Conservation (phyloP, 1,140 invertebrate genomes). For the Amyelois transitella region DNA sequence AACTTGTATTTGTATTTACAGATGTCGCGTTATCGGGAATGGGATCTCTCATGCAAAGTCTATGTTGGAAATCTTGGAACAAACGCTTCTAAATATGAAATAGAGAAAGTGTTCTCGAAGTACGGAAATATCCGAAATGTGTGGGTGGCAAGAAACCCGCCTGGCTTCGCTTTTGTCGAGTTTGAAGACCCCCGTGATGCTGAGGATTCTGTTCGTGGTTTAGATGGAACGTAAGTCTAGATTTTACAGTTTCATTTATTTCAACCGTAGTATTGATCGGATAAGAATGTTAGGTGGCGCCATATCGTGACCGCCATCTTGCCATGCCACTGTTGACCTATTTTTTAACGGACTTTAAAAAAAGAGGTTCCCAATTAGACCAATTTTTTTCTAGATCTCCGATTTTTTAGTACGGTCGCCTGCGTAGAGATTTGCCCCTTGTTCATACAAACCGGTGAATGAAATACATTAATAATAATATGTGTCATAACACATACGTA, state of each 20-base stretch:
- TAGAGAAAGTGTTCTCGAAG: conserved; percentile 94
- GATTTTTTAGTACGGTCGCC: no score
- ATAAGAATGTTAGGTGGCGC: not conserved
- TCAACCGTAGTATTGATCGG: not conserved
- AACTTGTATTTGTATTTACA: conserved; percentile 30
- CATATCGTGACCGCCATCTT: conserved; percentile 27
- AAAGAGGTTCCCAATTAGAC: no score
- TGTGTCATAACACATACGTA: no score
- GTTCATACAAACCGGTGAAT: no score
- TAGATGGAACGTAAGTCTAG: conserved; percentile 92
- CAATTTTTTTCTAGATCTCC: conserved; percentile 3
- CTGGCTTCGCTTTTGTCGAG: conserved; percentile 98
- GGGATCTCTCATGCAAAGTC: conserved; percentile 97
- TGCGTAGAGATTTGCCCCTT: no score
- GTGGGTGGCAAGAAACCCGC: conserved; percentile 96
- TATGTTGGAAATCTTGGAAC: conserved; percentile 98
- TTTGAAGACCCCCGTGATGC: conserved; percentile 98
- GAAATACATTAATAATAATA: no score
- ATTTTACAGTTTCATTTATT: not conserved
- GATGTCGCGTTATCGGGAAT: conserved; percentile 85
- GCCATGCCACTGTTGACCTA: conserved; percentile 21
- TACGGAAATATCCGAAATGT: conserved; percentile 97
- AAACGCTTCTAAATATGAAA: conserved; percentile 92
- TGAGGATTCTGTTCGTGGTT: conserved; percentile 94
- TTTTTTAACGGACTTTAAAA: not conserved